Evolutionary conservation across 1,140 invertebrate genomes (phyloP), one percentile per base, ranked within the genome.

Genomic region (Cydia pomonella): DNA sequence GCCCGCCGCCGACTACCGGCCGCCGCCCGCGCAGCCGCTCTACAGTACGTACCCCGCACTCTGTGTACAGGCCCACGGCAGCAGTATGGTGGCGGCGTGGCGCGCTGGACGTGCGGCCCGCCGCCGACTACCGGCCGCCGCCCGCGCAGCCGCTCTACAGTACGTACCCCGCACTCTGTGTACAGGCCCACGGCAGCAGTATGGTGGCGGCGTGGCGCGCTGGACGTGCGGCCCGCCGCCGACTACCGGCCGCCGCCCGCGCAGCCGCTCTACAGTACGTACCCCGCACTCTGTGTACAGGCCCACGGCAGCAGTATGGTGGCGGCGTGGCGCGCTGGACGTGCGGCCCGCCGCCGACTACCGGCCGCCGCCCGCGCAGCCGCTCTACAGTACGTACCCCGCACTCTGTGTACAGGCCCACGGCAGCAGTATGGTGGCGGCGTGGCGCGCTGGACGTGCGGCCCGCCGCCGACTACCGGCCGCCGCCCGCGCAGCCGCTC

Each of bases 371-470:
- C 82, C 88, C 79, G 86, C 84, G 38, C 88, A 90, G 79, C 86
- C 87, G 21, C 75, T 89, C 75, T 88, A 87, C 84, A 89, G 89
- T 89, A 13, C 76, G 85, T 82, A 47, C 75, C 29, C 4, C n/a
- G n/a, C n/a, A n/a, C n/a, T n/a, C n/a, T n/a, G n/a, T n/a, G n/a
- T n/a, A n/a, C n/a, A n/a, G n/a, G n/a, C 33, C 33, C 7, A 33
- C 33, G 3, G 7, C 33, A 33, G 83, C 81, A 80, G 84, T 76
- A 89, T 92, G 71, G 95, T 98, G 16, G 95, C 96, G 2, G 96
- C 97, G 63, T 98, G 97, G 96, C 96, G 97, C 96, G 74, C 93
- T 98, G 9, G 94, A 94, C 77, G 97, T 97, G 83, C 93, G 96
- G 50, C 87, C 85, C 77, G 83, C 83, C 73, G 76, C 84, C 77